Base-by-base conservation (phyloP, 2,888 invertebrate genomes). In the Drosophila monieri region DNA sequence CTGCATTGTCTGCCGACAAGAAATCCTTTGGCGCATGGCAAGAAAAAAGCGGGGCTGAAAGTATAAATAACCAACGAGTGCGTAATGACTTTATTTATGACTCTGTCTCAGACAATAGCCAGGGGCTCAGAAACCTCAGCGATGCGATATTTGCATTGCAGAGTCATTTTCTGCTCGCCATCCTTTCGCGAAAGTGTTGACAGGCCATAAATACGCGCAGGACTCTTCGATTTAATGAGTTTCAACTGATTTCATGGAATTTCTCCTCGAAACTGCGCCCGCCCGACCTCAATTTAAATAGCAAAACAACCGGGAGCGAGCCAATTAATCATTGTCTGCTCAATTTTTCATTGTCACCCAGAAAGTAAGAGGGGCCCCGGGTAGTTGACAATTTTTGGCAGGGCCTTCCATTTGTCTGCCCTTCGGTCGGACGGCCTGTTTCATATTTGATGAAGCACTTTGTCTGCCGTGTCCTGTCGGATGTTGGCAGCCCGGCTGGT, bases 41-140 rank as follows among this genome's bases (percentile, higher is more conserved):
- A 44, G 44, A 52, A 27, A 51, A 41, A 43, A 56, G 14, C 12
- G 10, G 10, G 9, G 10, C 30, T 8, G 21, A 10, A 25, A 23
- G 25, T 43, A 37, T 51, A 61, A 46, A 46, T 18, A 39, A 62
- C 62, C 44, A 46, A 39, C 12, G 64, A 53, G 76, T 79, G 86
- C 77, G 86, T 85, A 85, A 85, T 86, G 84, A 77, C 87, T 85
- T 85, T 85, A 85, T 85, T 86, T 85, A 85, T 85, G 81, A 53
- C 49, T 67, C 66, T 12, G 62, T 43, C 62, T 30, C 51, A 54
- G 78, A 80, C 85, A 83, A 85, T 77, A 23, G 76, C 48, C 72
- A 58, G 23, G 65, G 71, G 81, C 62, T 6, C 18, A 43, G 21
- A 43, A 43, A 41, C 39, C 39, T 41, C 6, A 21, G 21, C 43